Evolutionary conservation across 2,888 invertebrate genomes (phyloP), one percentile per base, ranked within the genome.

Genomic region (Spisula solida): DNA sequence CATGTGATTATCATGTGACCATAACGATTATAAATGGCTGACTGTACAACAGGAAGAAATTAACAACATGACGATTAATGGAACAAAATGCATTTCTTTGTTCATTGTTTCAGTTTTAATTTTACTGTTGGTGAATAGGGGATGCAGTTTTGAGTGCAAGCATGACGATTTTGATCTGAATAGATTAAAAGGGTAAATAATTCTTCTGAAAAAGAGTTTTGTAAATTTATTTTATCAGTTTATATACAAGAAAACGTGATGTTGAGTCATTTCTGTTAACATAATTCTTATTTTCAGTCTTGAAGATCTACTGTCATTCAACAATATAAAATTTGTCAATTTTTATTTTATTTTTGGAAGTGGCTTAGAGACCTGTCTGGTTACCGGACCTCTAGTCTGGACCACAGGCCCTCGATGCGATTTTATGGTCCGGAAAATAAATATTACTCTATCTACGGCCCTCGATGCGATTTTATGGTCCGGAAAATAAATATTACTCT

Each of bases 1-100:
- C 91, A 91, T 81, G 91, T 91, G 91, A 88, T 41, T 66, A 75
- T 91, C 91, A 91, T 91, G 91, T 91, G 91, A 87, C 60, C 81
- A 86, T 86, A 66, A 81, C 60, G 55, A 78, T 82, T 81, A 84
- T 88, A 91, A 91, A 91, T 91, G 91, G 91, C 87, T 55, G 85
- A 80, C 60, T 25, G 41, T 41, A 8, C 41, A 41, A 41, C 51
- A 75, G 85, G 85, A 56, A 85, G 41, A 56, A n/a, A 75, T 75
- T 81, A 16, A 79, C 56, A 87, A 83, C 80, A 88, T 85, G 56
- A 34, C 20, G 20, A 79, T 41, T 31, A 41, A 48, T 75, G 75
- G 5, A 18, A 85, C n/a, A 56, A 78, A 56, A 48, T 16, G 29
- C 5, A n/a, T 56, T 55, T 70, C 10, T 79, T 79, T 56, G 6